Base-by-base conservation (phyloP, 2,113 vertebrate species). In the Neopipo cinnamomea region DNA sequence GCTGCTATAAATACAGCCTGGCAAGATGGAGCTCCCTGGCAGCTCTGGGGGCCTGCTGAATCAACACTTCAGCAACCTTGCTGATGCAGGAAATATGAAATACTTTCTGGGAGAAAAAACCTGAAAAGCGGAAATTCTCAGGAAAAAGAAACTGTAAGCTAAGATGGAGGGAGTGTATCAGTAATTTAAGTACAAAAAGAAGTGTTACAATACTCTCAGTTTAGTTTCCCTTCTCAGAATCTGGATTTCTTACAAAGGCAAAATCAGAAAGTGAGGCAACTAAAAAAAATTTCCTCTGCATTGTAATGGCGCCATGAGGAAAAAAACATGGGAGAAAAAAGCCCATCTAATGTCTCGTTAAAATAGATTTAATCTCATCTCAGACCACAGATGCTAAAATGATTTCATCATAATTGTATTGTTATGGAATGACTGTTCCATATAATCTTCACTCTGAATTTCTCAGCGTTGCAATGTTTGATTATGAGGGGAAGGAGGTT, bases 401-500 rank as follows among this genome's bases (percentile, higher is more conserved):
- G 46, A 94, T 95, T 97, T 97, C 84, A 94, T 95, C 96, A 91
- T 97, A 97, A 97, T 97, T 95, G 84, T 95, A 94, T 95, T 95
- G 93, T 96, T 95, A 71, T 76, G 89, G 95, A 91, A 95, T 93
- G 94, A 91, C 66, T 94, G 77, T 58, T 93, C 86, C 20, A 0
- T 92, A 74, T 76, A 92, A 95, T 85, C 94, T 92, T 95, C 28
- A 1, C 44, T 91, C 81, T 91, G 87, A 89, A 73, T 93, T 96
- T 95, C 93, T 94, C 81, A 58, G 89, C 1, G 2, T 76, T 95
- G 55, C 68, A 79, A 85, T 78, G 93, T 94, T 96, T 96, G 93
- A 96, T 97, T 94, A 93, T 84, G 91, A 87, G 66, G 73, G 53
- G 77, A 91, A 53, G 77, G 56, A 89, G 89, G 65, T 76, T 91